Conservation (phyloP, 2,113 vertebrate species). For the Eptatretus burgeri region DNA sequence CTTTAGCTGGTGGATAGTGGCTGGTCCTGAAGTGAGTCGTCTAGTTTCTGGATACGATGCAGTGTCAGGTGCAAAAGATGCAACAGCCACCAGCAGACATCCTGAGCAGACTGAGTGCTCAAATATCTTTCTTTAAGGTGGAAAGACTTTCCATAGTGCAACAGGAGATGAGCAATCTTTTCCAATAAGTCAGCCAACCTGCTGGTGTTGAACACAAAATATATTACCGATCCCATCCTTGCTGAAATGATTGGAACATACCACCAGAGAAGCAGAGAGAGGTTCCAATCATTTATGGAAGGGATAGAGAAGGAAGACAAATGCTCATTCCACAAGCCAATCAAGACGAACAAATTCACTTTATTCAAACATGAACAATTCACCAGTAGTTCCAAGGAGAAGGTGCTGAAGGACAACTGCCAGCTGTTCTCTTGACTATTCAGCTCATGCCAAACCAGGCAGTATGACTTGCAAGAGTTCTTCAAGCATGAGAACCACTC, state of each 20-base stretch:
- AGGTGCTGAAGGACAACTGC: conserved; percentile 9
- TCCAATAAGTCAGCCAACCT: neutral
- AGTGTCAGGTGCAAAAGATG: too few species aligned
- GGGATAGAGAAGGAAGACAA: neutral
- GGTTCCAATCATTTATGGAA: neutral
- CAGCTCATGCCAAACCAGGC: conserved; percentile 10
- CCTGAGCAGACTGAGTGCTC: too few species aligned
- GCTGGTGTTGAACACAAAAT: too few species aligned
- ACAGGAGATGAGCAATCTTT: neutral
- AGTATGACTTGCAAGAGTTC: conserved; percentile 8
- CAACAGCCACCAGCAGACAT: too few species aligned
- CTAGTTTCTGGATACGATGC: too few species aligned
- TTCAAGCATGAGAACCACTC: conserved; percentile 9
- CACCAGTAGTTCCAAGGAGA: neutral
- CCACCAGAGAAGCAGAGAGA: neutral
- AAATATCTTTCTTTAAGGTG: neutral
- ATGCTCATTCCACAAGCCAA: conserved; percentile 9
- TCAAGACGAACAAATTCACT: conserved; percentile 9
- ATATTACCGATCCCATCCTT: too few species aligned
- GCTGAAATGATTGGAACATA: neutral
- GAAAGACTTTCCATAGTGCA: neutral
- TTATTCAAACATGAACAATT: conserved; percentile 4
- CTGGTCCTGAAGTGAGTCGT: too few species aligned
- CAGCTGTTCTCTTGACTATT: conserved; percentile 10
- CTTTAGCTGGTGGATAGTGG: too few species aligned